Evolutionary conservation across 2,797 vertebrate genomes (phyloP).

Genomic region (Aplochiton taeniatus): DNA sequence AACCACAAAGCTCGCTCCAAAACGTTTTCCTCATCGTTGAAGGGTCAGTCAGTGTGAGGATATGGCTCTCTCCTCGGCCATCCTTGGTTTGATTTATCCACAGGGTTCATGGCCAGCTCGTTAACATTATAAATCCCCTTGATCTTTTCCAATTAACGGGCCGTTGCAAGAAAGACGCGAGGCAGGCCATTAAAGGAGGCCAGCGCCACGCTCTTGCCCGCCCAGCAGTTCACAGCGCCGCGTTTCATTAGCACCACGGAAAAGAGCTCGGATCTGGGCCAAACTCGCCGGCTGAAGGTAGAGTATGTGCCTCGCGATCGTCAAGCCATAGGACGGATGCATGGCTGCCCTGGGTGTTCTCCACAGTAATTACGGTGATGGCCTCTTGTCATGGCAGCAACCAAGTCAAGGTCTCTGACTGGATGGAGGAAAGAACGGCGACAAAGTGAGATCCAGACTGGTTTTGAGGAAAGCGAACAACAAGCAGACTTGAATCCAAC

Average conservation of each 20-base stretch:
- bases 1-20: constrained; percentile 37
- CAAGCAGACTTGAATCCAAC: too few species aligned
- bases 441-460: too few species aligned
- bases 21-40: constrained; percentile 45
- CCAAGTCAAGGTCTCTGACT: too few species aligned
- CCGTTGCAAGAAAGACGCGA: constrained; percentile 65
- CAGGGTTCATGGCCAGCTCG: constrained; percentile 68
- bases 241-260: constrained; percentile 4
- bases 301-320: neutral
- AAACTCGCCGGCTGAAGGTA: neutral
- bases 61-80: constrained; percentile 56
- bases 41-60: constrained; percentile 31
- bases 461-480: too few species aligned
- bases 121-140: constrained; percentile 72
- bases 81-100: constrained; percentile 57
- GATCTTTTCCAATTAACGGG: constrained; percentile 75
- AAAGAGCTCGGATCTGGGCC: neutral
- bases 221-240: neutral
- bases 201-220: constrained; percentile 65
- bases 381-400: constrained; percentile 36
- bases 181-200: constrained; percentile 71
- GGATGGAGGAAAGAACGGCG: too few species aligned
- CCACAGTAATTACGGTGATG: constrained; percentile 48
- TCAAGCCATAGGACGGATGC: too few species aligned
- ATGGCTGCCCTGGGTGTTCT: too few species aligned